phyloP scores from a whole-genome alignment of 2,888 invertebrate species.

The Tillus elongatus region DNA sequence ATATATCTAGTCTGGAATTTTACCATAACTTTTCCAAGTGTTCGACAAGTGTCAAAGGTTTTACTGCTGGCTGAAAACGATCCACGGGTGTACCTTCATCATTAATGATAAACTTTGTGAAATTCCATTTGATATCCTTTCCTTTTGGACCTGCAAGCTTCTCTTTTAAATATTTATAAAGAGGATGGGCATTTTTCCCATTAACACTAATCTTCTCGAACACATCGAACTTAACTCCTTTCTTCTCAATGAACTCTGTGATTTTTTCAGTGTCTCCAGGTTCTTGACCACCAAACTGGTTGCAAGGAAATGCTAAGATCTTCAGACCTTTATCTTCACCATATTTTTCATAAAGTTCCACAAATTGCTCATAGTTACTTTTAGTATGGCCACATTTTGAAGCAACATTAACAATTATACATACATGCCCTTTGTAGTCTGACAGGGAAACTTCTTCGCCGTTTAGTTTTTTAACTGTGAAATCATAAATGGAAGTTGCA shows the following conservation, averaged over 20 bases:
- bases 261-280: slow-evolving; percentile 56
- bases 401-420: slow-evolving; percentile 78
- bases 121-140: slow-evolving; percentile 79
- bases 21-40: slow-evolving; percentile 36
- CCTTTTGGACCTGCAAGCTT: slow-evolving; percentile 45
- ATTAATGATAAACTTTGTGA: slow-evolving; percentile 74
- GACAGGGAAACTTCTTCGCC: slow-evolving; percentile 70
- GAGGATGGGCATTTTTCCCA: slow-evolving; percentile 53
- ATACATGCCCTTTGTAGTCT: slow-evolving; percentile 70
- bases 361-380: slow-evolving; percentile 72
- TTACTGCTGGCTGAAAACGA: slow-evolving; percentile 46
- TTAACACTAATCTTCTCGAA: slow-evolving; percentile 66
- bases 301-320: slow-evolving; percentile 79
- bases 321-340: slow-evolving; percentile 61
- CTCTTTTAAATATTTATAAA: slow-evolving; percentile 58
- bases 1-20: too few relatives aligned
- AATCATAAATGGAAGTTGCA: slow-evolving; percentile 67
- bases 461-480: slow-evolving; percentile 62
- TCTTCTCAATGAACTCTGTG: slow-evolving; percentile 51
- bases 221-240: slow-evolving; percentile 60
- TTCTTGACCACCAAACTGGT: slow-evolving; percentile 70
- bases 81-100: slow-evolving; percentile 60
- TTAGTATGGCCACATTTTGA: slow-evolving; percentile 74
- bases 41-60: slow-evolving; percentile 33
- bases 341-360: slow-evolving; percentile 64